These are phyloP conservation scores for Catalaphyllia jardinei DNA, from an alignment of 64 coral and sea anemone species.

Conservation along the genomic window DNA sequence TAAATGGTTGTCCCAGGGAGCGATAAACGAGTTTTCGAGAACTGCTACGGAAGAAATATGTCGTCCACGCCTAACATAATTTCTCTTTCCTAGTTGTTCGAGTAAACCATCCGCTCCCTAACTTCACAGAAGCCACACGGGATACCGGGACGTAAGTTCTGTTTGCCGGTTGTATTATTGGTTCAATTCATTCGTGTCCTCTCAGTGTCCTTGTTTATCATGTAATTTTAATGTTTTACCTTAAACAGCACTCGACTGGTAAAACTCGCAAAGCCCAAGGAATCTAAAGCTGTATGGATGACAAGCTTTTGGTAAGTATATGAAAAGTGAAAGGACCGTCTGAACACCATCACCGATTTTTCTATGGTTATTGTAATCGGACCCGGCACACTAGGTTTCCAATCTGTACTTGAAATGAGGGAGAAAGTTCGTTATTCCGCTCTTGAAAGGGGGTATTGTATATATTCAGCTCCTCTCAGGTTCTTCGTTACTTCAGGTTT, in stretches of 20 bases:
- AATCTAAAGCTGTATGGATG: conserved; percentile 69
- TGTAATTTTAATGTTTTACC: background rate
- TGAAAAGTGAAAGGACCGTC: too few species aligned
- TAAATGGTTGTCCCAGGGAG: background rate
- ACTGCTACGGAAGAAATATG: background rate
- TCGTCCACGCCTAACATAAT: background rate
- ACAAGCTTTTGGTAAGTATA: conserved; percentile 67
- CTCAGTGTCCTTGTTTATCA: background rate
- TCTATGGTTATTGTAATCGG: too few species aligned
- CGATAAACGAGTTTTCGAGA: background rate
- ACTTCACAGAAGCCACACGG: conserved; percentile 57
- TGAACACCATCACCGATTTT: too few species aligned
- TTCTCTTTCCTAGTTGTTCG: conserved; percentile 40
- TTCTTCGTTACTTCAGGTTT: too few species aligned
- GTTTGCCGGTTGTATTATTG: conserved; percentile 20
- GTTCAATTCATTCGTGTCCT: background rate
- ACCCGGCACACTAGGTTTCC: too few species aligned
- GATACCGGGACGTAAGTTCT: conserved; percentile 72
- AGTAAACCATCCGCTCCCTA: conserved; percentile 68
- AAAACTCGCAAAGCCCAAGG: conserved; percentile 68
- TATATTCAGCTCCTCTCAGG: too few species aligned
- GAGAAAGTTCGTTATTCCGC: too few species aligned
- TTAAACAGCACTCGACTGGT: conserved; percentile 43
- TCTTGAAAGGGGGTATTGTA: too few species aligned
- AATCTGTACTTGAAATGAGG: too few species aligned